Percentiles rank a stretch among this genome's conserved stretches.
Evolutionary conservation across 2,113 vertebrate species (phyloP).

Genomic region (Pachyramphus minor): DNA sequence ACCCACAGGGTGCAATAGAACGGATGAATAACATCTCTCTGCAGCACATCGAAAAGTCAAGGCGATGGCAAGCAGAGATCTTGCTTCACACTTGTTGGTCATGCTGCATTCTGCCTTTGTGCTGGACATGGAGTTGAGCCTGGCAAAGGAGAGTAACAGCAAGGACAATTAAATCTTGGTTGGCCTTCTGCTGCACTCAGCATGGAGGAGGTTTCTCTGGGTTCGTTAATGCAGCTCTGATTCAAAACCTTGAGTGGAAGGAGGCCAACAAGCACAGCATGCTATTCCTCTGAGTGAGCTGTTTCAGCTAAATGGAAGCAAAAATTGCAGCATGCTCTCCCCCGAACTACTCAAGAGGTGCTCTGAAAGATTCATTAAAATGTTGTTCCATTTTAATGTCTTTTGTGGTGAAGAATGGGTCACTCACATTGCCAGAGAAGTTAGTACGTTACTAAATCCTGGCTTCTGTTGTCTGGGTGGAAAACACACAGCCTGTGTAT

Average conservation of each 20-base stretch:
- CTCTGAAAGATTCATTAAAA: background rate
- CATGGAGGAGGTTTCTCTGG: background rate
- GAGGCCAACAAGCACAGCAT: constrained; percentile 1
- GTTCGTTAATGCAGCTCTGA: background rate
- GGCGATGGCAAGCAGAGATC: background rate
- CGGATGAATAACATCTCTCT: background rate
- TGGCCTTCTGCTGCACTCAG: background rate
- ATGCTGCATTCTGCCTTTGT: background rate
- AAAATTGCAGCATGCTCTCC: background rate
- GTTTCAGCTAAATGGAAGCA: background rate
- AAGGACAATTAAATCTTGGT: constrained; percentile 18
- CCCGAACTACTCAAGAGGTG: background rate
- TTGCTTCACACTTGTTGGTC: background rate
- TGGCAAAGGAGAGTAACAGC: background rate
- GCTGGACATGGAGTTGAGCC: background rate
- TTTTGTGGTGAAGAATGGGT: background rate
- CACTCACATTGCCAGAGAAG: background rate
- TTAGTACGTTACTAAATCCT: background rate
- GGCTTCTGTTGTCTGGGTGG: background rate
- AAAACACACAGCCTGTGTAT: background rate
- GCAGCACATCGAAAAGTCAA: background rate
- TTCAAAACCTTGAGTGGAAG: constrained; percentile 27
- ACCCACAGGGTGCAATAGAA: background rate
- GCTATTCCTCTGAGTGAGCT: background rate
- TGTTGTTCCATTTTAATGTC: background rate